Evolutionary conservation across 2,888 invertebrate species (phyloP).

Genomic region (Epinotia nisella): DNA sequence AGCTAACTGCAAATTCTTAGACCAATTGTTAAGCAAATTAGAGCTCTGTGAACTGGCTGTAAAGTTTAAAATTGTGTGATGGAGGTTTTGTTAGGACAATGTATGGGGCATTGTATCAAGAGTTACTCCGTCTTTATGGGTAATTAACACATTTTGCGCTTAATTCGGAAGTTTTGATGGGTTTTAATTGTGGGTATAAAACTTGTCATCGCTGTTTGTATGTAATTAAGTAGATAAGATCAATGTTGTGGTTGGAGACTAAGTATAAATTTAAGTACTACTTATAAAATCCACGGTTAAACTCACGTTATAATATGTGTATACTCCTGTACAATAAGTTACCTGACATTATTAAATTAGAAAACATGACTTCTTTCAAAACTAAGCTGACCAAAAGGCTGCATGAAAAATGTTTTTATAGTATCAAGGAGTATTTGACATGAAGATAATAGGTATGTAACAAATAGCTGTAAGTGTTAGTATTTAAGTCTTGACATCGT

Average conservation of each 20-base stretch:
- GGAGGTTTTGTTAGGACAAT: background rate
- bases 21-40: background rate
- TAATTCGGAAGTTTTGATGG: slow-evolving; percentile 39
- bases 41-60: background rate
- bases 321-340: too few relatives aligned
- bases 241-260: background rate
- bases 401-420: too few relatives aligned
- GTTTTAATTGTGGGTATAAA: slow-evolving; percentile 35
- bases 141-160: slow-evolving; percentile 40
- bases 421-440: too few relatives aligned
- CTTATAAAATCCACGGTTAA: too few relatives aligned
- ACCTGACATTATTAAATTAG: too few relatives aligned
- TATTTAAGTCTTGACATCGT: too few relatives aligned
- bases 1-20: background rate
- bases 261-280: too few relatives aligned
- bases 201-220: slow-evolving; percentile 21
- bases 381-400: too few relatives aligned
- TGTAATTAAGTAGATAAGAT: slow-evolving; percentile 10
- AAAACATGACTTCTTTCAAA: too few relatives aligned
- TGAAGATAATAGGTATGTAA: too few relatives aligned
- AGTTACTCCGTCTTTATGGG: slow-evolving; percentile 38
- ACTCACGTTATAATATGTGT: too few relatives aligned
- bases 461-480: too few relatives aligned
- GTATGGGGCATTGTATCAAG: slow-evolving; percentile 23
- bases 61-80: slow-evolving; percentile 6